phyloP scores from a whole-genome alignment of 2,113 vertebrate genomes.

The Cephalopterus ornatus region DNA sequence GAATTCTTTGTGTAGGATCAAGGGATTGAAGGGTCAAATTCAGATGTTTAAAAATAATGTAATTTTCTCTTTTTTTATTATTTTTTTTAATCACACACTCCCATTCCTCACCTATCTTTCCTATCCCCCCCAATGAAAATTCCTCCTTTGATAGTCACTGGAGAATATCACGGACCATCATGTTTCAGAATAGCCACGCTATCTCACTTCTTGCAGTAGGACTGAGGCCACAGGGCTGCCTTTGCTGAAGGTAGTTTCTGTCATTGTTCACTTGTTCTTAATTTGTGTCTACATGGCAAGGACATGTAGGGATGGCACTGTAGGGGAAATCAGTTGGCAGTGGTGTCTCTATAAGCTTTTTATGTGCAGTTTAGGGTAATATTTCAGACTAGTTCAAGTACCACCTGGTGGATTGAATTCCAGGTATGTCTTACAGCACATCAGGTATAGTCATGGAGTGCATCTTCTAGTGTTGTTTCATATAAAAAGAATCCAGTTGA shows the following conservation, averaged over 20 bases:
- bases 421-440: neutral
- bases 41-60: neutral
- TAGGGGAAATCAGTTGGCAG: neutral
- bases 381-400: neutral
- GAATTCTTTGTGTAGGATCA: neutral
- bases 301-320: neutral
- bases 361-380: neutral
- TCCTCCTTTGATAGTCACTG: neutral
- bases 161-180: neutral
- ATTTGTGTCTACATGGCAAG: accelerated
- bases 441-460: neutral
- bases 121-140: neutral
- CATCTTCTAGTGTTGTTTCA: neutral
- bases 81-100: neutral
- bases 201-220: neutral
- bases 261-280: neutral
- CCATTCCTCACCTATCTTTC: neutral
- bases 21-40: neutral
- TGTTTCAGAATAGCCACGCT: neutral
- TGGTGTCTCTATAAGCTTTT: neutral
- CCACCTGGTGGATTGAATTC: neutral
- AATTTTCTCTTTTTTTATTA: neutral
- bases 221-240: neutral
- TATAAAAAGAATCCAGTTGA: neutral
- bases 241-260: neutral